phyloP scores from a whole-genome alignment of 2,113 vertebrate species.

The Chaetops frenatus region DNA sequence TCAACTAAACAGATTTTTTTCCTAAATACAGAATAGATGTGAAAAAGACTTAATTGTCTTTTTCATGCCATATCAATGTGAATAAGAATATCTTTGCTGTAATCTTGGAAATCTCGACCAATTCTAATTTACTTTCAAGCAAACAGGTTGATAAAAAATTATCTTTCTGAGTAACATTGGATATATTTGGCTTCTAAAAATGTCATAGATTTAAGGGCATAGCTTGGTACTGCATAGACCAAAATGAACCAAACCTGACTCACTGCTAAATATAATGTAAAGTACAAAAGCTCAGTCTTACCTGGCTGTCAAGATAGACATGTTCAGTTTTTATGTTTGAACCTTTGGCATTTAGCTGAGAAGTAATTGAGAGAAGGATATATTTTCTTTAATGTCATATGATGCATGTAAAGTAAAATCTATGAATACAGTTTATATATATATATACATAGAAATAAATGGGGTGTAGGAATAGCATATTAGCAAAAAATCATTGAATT shows the following conservation, averaged over 20 bases:
- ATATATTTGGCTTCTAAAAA: neutral
- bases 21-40: neutral
- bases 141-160: neutral
- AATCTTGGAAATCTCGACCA: neutral
- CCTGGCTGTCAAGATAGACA: neutral
- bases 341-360: neutral
- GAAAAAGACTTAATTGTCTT: neutral
- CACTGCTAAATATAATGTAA: neutral
- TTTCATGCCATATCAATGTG: neutral
- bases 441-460: neutral
- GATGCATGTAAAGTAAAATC: neutral
- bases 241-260: neutral
- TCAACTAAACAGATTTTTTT: neutral
- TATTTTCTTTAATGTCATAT: neutral
- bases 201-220: neutral
- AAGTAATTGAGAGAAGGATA: neutral
- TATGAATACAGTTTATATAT: neutral
- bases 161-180: neutral
- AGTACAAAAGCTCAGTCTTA: neutral
- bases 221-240: neutral
- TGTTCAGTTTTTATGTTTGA: neutral
- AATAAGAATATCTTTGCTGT: neutral
- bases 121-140: neutral
- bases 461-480: neutral
- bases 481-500: neutral